Evolutionary conservation across 2,113 vertebrate genomes (phyloP).

Genomic region (Crotalus viridis): DNA sequence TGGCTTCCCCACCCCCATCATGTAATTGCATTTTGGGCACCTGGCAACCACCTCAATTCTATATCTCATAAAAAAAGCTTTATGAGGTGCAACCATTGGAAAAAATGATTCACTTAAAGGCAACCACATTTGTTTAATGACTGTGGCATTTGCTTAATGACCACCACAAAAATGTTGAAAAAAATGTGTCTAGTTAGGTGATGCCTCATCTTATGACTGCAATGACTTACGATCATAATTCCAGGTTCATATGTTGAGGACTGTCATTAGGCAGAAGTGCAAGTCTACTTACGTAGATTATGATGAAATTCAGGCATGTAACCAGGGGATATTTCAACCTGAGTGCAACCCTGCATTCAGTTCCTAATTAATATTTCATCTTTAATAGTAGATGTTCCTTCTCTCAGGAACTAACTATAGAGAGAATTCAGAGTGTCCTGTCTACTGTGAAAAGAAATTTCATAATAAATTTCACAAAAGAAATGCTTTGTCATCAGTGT

Average conservation of each 20-base stretch:
- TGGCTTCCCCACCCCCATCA: background rate
- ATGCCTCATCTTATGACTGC: background rate
- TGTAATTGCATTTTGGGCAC: background rate
- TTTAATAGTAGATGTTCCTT: background rate
- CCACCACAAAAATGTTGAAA: background rate
- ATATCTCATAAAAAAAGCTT: background rate
- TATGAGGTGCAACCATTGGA: background rate
- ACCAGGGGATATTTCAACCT: background rate
- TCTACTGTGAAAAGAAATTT: background rate
- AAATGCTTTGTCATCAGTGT: background rate
- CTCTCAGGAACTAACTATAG: background rate
- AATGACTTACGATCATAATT: background rate
- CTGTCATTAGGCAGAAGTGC: background rate
- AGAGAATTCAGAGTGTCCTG: background rate
- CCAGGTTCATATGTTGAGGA: background rate
- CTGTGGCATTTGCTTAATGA: background rate
- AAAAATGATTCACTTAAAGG: background rate
- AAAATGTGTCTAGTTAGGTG: background rate
- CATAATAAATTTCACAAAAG: background rate
- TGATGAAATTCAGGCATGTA: background rate
- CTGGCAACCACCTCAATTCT: background rate
- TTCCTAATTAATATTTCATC: background rate
- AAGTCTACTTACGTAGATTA: background rate
- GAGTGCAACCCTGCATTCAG: background rate
- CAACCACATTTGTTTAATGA: too few relatives aligned